Evolutionary conservation across 53 echinoderm and acorn worm species (phyloP), one percentile per base, ranked within the genome.

Genomic region (Antedon mediterranea): DNA sequence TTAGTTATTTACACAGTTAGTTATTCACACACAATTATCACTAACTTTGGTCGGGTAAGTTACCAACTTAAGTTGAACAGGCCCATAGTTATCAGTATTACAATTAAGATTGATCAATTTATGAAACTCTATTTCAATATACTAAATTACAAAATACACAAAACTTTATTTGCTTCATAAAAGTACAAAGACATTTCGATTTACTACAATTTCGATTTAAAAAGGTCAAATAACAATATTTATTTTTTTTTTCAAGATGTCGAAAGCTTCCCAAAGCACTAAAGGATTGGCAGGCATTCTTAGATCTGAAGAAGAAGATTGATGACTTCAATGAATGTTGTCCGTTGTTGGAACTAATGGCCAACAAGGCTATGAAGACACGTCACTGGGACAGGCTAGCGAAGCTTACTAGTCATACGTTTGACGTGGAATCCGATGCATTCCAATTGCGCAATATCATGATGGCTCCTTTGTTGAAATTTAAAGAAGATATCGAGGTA

Each of bases 401-500:
- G 0, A 77, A 71, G 73, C 79, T 90, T 85, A 98, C 98, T 3
- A 79, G 83, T 11, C 98, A 98, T 77, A 93, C 98, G 11, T 98
- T 98, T 75, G 98, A 98, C 33, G 98, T 98, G 43, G 98, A 98
- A 2, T 98, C 98, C 0, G 98, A 98, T 20, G 79, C 88, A 8
- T 98, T 98, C 88, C 83, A 93, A 37, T 76, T 98, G 71, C 80
- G 93, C 31, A 98, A 93, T 71, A 98, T 98, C 74, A 98, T 98
- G 98, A 98, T 89, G 86, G 98, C 98, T 26, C 98, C 98, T 15
- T 74, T 98, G 28, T 86, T 98, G 5, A 88, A 89, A 13, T 93
- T 90, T 85, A 98, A 98, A 77, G 98, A 98, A 73, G 98, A 98
- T 11, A 98, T 98, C 78, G 98, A 98, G 98, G 98, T 98, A 74